These are phyloP conservation scores for Oasisia sp. DNA, from an alignment of 2,888 invertebrate species.

Conservation along the genomic window DNA sequence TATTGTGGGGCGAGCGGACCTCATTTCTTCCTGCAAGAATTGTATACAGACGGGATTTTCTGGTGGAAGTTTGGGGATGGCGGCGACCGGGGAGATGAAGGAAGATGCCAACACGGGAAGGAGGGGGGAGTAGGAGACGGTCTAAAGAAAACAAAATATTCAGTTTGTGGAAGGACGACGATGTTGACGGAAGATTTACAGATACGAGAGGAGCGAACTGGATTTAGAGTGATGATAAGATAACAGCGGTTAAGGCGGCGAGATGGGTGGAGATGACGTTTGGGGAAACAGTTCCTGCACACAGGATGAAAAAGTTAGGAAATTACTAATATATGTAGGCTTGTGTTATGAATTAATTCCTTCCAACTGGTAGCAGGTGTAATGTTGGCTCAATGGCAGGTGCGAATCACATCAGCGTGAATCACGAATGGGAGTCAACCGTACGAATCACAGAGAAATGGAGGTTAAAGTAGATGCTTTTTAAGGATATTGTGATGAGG, in stretches of 20 bases:
- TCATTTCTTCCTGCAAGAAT: background rate
- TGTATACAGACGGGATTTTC: background rate
- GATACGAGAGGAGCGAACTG: background rate
- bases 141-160: background rate
- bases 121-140: background rate
- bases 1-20: background rate
- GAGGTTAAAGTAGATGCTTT: background rate
- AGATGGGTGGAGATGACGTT: background rate
- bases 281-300: background rate
- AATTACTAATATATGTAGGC: background rate
- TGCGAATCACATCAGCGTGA: background rate
- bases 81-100: background rate
- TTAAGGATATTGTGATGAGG: background rate
- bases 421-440: no score
- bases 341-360: background rate
- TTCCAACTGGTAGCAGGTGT: background rate
- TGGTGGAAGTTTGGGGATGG: background rate
- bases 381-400: background rate
- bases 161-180: background rate
- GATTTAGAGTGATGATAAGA: background rate
- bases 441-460: background rate
- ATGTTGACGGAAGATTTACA: background rate
- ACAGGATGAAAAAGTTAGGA: background rate
- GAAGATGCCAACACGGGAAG: background rate
- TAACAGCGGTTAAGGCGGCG: background rate